Evolutionary conservation across 2,113 vertebrate genomes (phyloP), one percentile per base, ranked within the genome.

Genomic region (Xiphias gladius): DNA sequence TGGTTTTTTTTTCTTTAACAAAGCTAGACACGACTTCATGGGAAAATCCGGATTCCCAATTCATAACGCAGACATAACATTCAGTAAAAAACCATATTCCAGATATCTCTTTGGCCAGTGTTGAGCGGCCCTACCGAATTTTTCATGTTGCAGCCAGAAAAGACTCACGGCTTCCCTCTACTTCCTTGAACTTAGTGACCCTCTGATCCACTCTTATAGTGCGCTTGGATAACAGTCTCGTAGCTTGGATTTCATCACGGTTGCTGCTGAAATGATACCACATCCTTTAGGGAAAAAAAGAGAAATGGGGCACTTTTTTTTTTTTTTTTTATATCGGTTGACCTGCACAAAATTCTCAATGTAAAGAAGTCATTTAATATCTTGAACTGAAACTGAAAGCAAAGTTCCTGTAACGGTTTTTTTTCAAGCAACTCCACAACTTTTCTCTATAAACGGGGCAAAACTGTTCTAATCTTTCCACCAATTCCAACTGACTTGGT

Each of bases 241-340:
- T 69, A 20, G 83, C 79, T 89, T 37, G 7, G 55, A 46, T 91
- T 93, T 90, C 82, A 66, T 46, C 37, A 30, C 70, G 81, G 80
- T 73, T 69, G 82, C 73, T 77, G 76, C 68, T 88, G 54, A 79
- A 86, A 73, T 50, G 26, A 79, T 41, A 72, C 37, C 37, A 39
- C 37, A 39, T 73, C 28, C 57, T 84, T 64, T 79, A 70, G 68
- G 37, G 65, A 80, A 62, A 66, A 20, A 41, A 19, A 43, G 16
- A 24, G 22, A 41, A 2, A 52, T 35, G 2, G 43, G 61, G 24
- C 39, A 12, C n/a, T n/a, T n/a, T n/a, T n/a, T n/a, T n/a, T n/a
- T n/a, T n/a, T 7, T 2, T 17, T 46, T 24, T 43, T 48, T 59
- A 68, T n/a, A 78, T 65, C 19, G 2, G 8, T 13, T 22, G 1